A percentile compares a stretch with the other conserved stretches of the same genome.
Evolutionary conservation across 1,140 invertebrate species (phyloP).

Genomic region (Atta texana): DNA sequence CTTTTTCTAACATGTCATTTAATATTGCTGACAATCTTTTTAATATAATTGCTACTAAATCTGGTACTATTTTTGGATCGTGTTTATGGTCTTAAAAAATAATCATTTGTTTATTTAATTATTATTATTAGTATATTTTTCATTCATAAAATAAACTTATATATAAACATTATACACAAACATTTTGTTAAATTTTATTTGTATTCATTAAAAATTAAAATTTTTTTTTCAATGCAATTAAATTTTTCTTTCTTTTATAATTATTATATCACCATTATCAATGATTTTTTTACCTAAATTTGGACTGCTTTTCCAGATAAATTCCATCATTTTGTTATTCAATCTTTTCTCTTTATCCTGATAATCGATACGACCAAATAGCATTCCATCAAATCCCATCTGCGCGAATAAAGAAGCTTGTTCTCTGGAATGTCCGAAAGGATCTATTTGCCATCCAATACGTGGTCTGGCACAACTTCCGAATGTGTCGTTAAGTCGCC

Average conservation of each 20-base stretch:
- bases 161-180: too few relatives aligned
- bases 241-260: background rate
- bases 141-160: too few relatives aligned
- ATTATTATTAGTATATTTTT: too few relatives aligned
- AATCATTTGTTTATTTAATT: too few relatives aligned
- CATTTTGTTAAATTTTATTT: too few relatives aligned
- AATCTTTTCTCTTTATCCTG: constrained; percentile 92
- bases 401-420: constrained; percentile 94
- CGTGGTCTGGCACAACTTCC: constrained; percentile 93
- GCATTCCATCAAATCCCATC: constrained; percentile 94
- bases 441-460: constrained; percentile 97
- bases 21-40: too few relatives aligned
- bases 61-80: too few relatives aligned
- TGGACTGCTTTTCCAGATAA: constrained; percentile 94
- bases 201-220: too few relatives aligned
- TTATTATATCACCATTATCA: background rate
- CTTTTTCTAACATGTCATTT: too few relatives aligned
- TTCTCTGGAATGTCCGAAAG: constrained; percentile 96
- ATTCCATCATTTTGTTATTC: constrained; percentile 90
- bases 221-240: background rate
- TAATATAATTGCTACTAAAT: too few relatives aligned
- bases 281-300: constrained; percentile 86
- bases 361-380: constrained; percentile 96
- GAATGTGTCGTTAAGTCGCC: constrained; percentile 93
- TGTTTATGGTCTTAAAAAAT: too few relatives aligned